Percentiles rank a stretch among this genome's conserved stretches.
These are phyloP conservation scores for Poeciliopsis retropinna DNA, from an alignment of 2,113 vertebrate genomes.

Conservation along the genomic window DNA sequence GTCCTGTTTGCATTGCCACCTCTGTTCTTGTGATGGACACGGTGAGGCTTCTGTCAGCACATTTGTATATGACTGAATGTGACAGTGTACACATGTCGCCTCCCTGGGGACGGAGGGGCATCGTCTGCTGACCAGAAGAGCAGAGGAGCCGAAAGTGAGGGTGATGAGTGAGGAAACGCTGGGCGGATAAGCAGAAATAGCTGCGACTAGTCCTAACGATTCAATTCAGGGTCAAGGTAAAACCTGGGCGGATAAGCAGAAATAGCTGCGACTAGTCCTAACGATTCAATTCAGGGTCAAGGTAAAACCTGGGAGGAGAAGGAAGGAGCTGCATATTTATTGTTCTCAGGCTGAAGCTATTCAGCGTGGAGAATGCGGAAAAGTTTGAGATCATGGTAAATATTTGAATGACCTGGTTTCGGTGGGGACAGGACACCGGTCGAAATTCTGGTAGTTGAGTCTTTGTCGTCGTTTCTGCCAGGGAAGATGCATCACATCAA, in stretches of 20 bases:
- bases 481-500: constrained; percentile 38
- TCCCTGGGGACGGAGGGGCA: constrained; percentile 52
- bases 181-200: neutral
- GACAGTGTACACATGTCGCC: constrained; percentile 71
- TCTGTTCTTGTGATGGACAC: constrained; percentile 68
- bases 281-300: neutral
- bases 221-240: neutral
- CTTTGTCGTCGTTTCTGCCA: constrained; percentile 25
- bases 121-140: constrained; percentile 45
- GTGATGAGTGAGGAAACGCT: constrained; percentile 1
- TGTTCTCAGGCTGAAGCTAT: constrained; percentile 11
- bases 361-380: constrained; percentile 28
- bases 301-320: neutral
- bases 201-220: neutral
- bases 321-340: neutral
- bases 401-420: constrained; percentile 41
- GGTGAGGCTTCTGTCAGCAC: constrained; percentile 55
- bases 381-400: constrained; percentile 34
- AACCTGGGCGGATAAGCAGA: neutral
- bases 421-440: constrained; percentile 21
- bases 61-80: constrained; percentile 61
- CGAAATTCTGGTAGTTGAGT: constrained; percentile 3
- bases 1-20: constrained; percentile 60
- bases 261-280: neutral
- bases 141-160: constrained; percentile 1